Evolutionary conservation across 2,113 vertebrate genomes (phyloP).

Genomic region (Prionailurus bengalensis): DNA sequence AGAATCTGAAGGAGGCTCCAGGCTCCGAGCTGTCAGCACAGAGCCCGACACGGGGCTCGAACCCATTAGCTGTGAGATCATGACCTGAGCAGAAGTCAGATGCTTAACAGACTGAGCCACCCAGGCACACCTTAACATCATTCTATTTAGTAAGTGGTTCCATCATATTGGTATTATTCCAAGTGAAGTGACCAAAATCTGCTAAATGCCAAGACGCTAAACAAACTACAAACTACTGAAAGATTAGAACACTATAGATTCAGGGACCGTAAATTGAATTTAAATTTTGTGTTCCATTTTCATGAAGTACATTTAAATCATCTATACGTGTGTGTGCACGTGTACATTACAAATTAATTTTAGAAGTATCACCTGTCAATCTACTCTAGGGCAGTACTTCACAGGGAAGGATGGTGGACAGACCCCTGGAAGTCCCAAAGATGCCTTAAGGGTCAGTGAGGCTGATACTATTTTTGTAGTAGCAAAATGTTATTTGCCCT

Average conservation of each 20-base stretch:
- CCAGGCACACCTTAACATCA: not conserved
- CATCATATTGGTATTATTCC: not conserved
- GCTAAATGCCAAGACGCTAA: not conserved
- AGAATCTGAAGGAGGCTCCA: too few species aligned
- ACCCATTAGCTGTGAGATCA: too few species aligned
- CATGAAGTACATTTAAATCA: not conserved
- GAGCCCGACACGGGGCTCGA: too few species aligned
- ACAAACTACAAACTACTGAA: not conserved
- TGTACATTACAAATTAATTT: not conserved
- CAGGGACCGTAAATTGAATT: not conserved
- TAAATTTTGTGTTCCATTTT: constrained; percentile 1
- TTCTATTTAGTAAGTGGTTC: not conserved
- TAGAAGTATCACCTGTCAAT: not conserved
- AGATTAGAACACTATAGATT: not conserved
- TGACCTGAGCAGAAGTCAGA: too few species aligned
- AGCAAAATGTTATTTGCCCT: not conserved
- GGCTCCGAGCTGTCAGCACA: too few species aligned
- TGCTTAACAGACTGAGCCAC: too few species aligned
- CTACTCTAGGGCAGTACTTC: not conserved
- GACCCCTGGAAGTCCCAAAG: not conserved
- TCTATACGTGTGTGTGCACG: not conserved
- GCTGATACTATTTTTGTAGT: not conserved
- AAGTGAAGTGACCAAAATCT: not conserved
- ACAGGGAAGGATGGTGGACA: not conserved
- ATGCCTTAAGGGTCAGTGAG: not conserved